phyloP scores from a whole-genome alignment of 2,888 invertebrate species.

The Cephalotes varians region DNA sequence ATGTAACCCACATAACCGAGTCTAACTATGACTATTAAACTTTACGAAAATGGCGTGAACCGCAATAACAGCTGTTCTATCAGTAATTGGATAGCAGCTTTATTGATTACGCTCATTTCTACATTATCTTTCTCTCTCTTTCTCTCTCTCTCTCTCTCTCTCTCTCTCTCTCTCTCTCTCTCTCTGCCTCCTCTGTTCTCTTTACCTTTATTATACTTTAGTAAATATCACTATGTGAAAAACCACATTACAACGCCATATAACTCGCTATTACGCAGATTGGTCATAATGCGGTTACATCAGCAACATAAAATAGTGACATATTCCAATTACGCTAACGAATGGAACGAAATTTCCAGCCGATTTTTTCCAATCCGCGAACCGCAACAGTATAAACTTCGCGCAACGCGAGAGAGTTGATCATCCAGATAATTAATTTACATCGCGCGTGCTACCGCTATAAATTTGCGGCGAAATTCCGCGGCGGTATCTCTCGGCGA shows the following conservation, averaged over 20 bases:
- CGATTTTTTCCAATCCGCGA: slow-evolving; percentile 25
- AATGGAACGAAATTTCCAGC: slow-evolving; percentile 20
- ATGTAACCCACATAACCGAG: background rate
- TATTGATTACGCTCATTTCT: slow-evolving; percentile 25
- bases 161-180: background rate
- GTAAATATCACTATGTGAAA: slow-evolving; percentile 2
- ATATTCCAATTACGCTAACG: slow-evolving; percentile 37
- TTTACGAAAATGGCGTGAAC: background rate
- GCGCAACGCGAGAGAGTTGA: slow-evolving; percentile 20
- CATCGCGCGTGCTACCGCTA: slow-evolving; percentile 40
- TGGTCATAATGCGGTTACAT: slow-evolving; percentile 26
- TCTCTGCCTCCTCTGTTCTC: background rate
- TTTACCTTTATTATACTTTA: slow-evolving; percentile 13
- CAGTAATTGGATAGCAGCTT: slow-evolving; percentile 22
- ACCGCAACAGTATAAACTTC: slow-evolving; percentile 24
- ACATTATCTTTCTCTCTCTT: background rate
- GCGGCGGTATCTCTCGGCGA: slow-evolving; percentile 26
- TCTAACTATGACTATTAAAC: slow-evolving; percentile 11
- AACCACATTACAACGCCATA: background rate
- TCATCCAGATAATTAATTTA: slow-evolving; percentile 56
- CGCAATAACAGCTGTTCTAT: slow-evolving; percentile 7
- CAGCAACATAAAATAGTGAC: slow-evolving; percentile 19
- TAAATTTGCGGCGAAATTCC: slow-evolving; percentile 47
- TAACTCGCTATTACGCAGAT: slow-evolving; percentile 33
- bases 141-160: background rate